These are phyloP conservation scores for Tenrec ecaudatus DNA, from an alignment of 2,113 vertebrate genomes.

Conservation along the genomic window DNA sequence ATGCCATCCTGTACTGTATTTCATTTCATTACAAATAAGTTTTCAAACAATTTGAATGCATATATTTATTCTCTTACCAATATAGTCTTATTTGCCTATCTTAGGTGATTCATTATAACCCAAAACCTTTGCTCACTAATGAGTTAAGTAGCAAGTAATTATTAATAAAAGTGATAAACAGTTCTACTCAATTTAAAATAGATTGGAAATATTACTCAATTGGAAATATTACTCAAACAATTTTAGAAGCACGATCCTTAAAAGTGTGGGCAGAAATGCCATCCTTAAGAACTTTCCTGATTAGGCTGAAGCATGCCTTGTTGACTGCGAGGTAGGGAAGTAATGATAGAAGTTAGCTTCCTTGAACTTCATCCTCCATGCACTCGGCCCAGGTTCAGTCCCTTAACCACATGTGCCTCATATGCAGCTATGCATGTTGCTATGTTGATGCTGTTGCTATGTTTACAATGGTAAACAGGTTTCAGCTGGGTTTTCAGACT, in stretches of 20 bases:
- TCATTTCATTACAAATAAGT: background rate
- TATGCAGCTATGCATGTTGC: background rate
- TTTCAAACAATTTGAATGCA: background rate
- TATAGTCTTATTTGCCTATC: background rate
- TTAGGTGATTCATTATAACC: background rate
- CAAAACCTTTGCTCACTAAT: background rate
- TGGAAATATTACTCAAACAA: background rate
- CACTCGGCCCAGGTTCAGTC: background rate
- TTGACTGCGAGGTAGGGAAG: background rate
- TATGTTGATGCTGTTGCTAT: background rate
- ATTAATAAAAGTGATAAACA: background rate
- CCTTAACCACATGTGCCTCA: background rate
- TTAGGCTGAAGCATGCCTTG: background rate
- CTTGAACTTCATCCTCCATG: background rate
- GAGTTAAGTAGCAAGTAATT: background rate
- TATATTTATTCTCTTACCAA: background rate
- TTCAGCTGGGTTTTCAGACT: background rate
- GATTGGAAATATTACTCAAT: no score
- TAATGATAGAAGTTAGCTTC: background rate
- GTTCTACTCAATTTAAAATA: no score
- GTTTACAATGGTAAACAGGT: background rate
- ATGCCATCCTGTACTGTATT: background rate
- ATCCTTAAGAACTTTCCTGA: background rate
- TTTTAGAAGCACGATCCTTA: background rate
- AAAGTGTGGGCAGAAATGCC: no score